phyloP scores from a whole-genome alignment of 2,888 invertebrate species.

The Dynastes hyllus region DNA sequence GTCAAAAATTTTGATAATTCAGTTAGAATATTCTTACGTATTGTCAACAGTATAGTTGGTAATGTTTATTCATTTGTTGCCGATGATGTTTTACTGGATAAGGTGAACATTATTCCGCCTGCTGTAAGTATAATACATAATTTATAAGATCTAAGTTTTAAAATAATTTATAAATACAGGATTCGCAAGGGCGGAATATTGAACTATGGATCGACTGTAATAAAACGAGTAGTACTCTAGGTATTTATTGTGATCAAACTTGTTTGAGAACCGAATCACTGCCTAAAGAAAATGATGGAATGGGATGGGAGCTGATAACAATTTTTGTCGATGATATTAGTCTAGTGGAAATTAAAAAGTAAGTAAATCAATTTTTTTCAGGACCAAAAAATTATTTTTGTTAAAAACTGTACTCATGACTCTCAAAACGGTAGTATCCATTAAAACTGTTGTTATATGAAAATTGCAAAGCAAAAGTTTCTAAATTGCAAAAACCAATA shows the following conservation, averaged over 20 bases:
- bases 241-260: constrained; percentile 35
- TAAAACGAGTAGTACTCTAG: constrained; percentile 21
- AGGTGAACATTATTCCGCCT: constrained; percentile 33
- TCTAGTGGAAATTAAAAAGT: constrained; percentile 39
- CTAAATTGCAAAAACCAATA: too few species aligned
- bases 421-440: too few species aligned
- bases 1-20: constrained; percentile 33
- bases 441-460: too few species aligned
- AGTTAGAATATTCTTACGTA: constrained; percentile 31
- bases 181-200: neutral
- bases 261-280: neutral
- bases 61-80: constrained; percentile 41
- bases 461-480: too few species aligned
- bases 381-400: too few species aligned
- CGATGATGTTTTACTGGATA: constrained; percentile 23
- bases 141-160: neutral
- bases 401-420: too few species aligned
- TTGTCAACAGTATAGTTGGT: constrained; percentile 23
- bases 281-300: neutral
- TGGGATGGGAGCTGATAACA: constrained; percentile 42
- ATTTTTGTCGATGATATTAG: constrained; percentile 35
- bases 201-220: constrained; percentile 47
- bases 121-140: constrained; percentile 16
- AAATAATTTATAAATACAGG: constrained; percentile 16
- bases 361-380: neutral